Base-by-base conservation (phyloP, 2,888 invertebrate species). In the Cabera pusaria region DNA sequence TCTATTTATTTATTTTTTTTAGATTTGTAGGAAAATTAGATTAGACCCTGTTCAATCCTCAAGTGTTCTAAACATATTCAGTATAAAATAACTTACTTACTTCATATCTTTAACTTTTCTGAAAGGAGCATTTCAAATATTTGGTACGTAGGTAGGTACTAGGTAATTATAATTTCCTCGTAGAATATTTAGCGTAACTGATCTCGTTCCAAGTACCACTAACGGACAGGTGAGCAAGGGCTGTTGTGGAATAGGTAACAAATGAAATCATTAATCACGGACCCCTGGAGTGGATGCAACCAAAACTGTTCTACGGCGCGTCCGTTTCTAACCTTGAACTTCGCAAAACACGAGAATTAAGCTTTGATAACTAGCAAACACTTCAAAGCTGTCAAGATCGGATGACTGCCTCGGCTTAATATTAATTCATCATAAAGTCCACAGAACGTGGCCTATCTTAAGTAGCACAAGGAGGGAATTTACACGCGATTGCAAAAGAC, bases 401-500 rank as follows among this genome's bases (percentile, higher is more conserved):
- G 33, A 44, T 16, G 40, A 32, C 35, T 10, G 10, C 12, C 33
- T 38, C 20, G 42, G 34, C 12, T 9, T 11, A 25, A 19, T 27
- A 14, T 11, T 12, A 37, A 44, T 29, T 29, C 20, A 23, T 22
- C 31, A 32, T 37, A 25, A 32, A 33, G 14, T 32, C 36, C 14
- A 39, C 19, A 32, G 23, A 39, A 26, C 44, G 26, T 39, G 43
- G 34, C 44, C 44, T 38, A 49, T 44, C 44, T 62, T 59, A 70
- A 71, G 70, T 73, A 57, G 72, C 65, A 61, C 71, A 73, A 76
- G 71, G 70, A 72, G 64, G 63, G 69, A 71, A 73, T 72, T 68
- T 64, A 60, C 56, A 59, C 56, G 56, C 61, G 64, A 71, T 87
- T 86, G 81, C 83, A 77, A 81, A 83, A 86, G 59, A 63, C 63